Conservation (phyloP, 2,113 vertebrate genomes). For the Xenus cinereus region DNA sequence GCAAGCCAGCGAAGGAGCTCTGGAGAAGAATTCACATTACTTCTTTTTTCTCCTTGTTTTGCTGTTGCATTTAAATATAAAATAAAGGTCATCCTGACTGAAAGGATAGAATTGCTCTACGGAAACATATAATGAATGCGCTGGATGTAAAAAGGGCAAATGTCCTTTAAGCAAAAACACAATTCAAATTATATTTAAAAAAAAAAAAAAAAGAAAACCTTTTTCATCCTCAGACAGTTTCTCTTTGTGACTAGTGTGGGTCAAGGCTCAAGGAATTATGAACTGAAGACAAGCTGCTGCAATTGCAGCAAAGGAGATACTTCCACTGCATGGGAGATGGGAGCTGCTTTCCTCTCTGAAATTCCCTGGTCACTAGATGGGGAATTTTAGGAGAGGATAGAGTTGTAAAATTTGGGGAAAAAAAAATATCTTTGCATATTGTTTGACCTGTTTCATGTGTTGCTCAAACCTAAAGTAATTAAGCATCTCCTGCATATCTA, state of each 20-base stretch:
- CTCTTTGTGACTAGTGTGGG: not conserved
- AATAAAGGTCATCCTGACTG: conserved; percentile 55
- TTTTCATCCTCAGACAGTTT: not conserved
- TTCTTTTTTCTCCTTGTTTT: conserved; percentile 4
- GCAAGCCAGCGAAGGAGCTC: not conserved
- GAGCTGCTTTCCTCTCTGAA: not conserved
- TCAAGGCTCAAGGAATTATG: not conserved
- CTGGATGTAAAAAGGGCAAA: conserved; percentile 52
- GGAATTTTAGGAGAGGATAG: not conserved
- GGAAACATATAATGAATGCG: not conserved
- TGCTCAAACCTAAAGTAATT: not conserved
- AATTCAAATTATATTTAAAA: not conserved
- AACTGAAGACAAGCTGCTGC: not conserved
- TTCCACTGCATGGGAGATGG: not conserved
- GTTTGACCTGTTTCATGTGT: not conserved
- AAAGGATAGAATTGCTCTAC: not conserved
- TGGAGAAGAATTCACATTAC: not conserved
- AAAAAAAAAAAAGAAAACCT: not conserved
- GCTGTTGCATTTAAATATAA: conserved; percentile 30
- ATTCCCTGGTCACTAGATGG: not conserved
- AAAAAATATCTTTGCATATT: not conserved
- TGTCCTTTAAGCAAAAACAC: not conserved
- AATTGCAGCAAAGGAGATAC: not conserved
- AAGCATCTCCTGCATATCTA: not conserved
- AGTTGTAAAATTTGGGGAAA: not conserved